A percentile compares a stretch with the other conserved stretches of the same genome.
These are phyloP conservation scores for Molanna angustata DNA, from an alignment of 2,888 invertebrate species.

Conservation along the genomic window DNA sequence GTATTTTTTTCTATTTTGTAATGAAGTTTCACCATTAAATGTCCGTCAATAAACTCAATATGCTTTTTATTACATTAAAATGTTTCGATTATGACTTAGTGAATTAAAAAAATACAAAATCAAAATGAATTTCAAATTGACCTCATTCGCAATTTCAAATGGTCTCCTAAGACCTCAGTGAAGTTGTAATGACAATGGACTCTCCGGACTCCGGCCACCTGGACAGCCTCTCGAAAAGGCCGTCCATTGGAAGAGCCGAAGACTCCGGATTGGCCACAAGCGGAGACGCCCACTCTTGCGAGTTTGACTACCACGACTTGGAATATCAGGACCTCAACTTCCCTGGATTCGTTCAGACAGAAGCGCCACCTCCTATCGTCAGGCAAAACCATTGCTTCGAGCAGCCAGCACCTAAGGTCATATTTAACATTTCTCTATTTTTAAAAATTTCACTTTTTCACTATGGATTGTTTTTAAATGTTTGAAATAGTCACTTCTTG, in stretches of 20 bases:
- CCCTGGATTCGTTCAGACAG: conserved; percentile 28
- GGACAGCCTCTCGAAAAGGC: conserved; percentile 18
- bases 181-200: conserved; percentile 24
- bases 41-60: too few relatives aligned
- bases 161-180: too few relatives aligned
- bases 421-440: background rate
- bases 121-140: too few relatives aligned
- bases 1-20: too few relatives aligned
- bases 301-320: conserved; percentile 29
- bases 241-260: conserved; percentile 34
- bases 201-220: conserved; percentile 25
- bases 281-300: conserved; percentile 35
- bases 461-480: background rate
- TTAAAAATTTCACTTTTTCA: background rate
- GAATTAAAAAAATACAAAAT: too few relatives aligned
- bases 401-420: conserved; percentile 18
- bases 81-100: too few relatives aligned
- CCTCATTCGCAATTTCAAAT: too few relatives aligned
- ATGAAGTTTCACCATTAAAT: too few relatives aligned
- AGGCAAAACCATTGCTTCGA: conserved; percentile 11
- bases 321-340: conserved; percentile 26
- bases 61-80: too few relatives aligned
- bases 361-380: conserved; percentile 13
- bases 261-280: conserved; percentile 42
- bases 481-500: background rate